phyloP scores from a whole-genome alignment of 2,113 vertebrate genomes.

The Hypocryptadius cinnamomeus region DNA sequence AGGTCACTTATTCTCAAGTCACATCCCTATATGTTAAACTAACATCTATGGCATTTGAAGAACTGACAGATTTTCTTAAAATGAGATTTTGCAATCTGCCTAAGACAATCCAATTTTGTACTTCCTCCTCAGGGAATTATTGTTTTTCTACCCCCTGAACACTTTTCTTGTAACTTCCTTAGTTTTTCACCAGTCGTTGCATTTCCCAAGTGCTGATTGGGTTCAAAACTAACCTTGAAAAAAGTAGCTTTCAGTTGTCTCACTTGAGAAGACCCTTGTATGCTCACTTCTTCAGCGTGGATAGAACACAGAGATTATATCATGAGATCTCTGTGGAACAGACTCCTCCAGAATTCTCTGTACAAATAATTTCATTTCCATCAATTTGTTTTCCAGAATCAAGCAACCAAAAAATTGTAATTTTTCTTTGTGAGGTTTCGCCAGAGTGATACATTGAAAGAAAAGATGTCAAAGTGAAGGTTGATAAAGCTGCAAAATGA shows the following conservation, averaged over 20 bases:
- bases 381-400: not conserved
- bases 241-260: not conserved
- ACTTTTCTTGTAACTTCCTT: not conserved
- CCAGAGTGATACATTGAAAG: not conserved
- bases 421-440: not conserved
- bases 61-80: not conserved
- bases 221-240: not conserved
- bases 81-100: not conserved
- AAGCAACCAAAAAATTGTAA: not conserved
- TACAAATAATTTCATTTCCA: not conserved
- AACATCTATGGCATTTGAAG: not conserved
- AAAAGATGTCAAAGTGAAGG: not conserved
- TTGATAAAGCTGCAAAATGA: not conserved
- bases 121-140: not conserved
- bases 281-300: not conserved
- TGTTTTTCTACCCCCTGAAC: not conserved
- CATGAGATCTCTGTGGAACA: not conserved
- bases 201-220: not conserved
- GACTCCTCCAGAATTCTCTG: not conserved
- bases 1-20: not conserved
- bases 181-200: not conserved
- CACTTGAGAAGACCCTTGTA: not conserved
- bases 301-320: not conserved
- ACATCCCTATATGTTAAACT: not conserved
- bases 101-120: not conserved